Percentiles rank a stretch among this genome's conserved stretches.
phyloP scores from a whole-genome alignment of 2,797 vertebrate genomes.

The Brachyalestes nurse region DNA sequence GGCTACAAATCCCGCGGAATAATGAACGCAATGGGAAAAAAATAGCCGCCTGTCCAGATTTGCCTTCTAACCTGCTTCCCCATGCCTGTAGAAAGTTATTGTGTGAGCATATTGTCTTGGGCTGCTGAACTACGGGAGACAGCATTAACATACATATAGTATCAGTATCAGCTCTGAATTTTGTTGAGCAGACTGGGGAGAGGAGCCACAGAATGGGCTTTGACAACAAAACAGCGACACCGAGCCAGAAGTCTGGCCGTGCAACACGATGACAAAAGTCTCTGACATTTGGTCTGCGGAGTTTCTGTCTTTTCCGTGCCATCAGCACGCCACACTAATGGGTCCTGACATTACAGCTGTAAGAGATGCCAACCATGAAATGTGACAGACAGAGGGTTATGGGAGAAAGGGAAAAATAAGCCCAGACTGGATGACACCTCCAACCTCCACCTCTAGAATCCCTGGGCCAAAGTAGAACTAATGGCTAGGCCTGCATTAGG shows the following conservation, averaged over 20 bases:
- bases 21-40: slow-evolving; percentile 58
- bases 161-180: slow-evolving; percentile 60
- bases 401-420: slow-evolving; percentile 43
- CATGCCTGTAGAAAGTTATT: slow-evolving; percentile 71
- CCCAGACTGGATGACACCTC: slow-evolving; percentile 42
- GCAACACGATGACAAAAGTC: slow-evolving; percentile 62
- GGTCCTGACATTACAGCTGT: slow-evolving; percentile 66
- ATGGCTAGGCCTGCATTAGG: slow-evolving; percentile 56
- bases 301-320: slow-evolving; percentile 59
- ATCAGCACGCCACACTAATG: slow-evolving; percentile 64
- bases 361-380: slow-evolving; percentile 66
- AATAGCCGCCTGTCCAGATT: slow-evolving; percentile 65
- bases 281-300: slow-evolving; percentile 66
- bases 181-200: slow-evolving; percentile 49
- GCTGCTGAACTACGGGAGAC: slow-evolving; percentile 65
- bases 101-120: slow-evolving; percentile 69
- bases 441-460: slow-evolving; percentile 22
- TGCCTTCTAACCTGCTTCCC: slow-evolving; percentile 27
- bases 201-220: slow-evolving; percentile 42
- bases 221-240: slow-evolving; percentile 54
- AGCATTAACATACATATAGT: slow-evolving; percentile 79
- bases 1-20: slow-evolving; percentile 65
- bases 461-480: slow-evolving; percentile 33
- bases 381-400: slow-evolving; percentile 66
- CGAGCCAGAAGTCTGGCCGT: slow-evolving; percentile 45